Percentiles rank a stretch among this genome's conserved stretches.
Evolutionary conservation across 2,113 vertebrate genomes (phyloP).

Genomic region (Malaclemys terrapin): DNA sequence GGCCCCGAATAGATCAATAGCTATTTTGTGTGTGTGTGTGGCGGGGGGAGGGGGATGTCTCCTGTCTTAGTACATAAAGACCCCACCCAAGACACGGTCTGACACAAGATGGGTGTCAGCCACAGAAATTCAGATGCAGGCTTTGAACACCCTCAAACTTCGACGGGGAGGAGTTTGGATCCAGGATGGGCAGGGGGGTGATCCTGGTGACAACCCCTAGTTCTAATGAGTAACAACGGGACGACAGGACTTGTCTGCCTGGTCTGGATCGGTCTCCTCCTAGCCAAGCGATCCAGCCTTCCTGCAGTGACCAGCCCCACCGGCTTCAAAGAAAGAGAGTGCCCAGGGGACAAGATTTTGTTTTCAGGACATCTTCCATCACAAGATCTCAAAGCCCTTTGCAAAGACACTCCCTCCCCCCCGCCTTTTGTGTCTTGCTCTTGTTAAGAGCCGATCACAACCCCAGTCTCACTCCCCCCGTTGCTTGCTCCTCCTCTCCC

Average conservation of each 20-base stretch:
- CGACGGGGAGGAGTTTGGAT: background rate
- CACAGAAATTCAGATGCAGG: background rate
- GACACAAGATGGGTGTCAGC: background rate
- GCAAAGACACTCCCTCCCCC: background rate
- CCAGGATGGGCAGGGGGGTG: no score
- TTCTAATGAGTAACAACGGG: background rate
- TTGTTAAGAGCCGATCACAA: background rate
- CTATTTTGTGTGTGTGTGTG: background rate
- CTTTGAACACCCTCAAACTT: background rate
- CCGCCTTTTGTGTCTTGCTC: background rate
- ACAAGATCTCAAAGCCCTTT: background rate
- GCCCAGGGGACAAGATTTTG: background rate
- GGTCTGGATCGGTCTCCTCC: background rate
- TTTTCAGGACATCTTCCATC: background rate
- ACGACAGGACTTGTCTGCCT: background rate
- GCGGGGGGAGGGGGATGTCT: no score
- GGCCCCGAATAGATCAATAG: background rate
- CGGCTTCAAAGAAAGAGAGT: background rate
- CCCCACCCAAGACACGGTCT: background rate
- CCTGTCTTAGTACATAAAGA: background rate
- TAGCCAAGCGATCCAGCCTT: background rate
- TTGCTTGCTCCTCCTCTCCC: background rate
- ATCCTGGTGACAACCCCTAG: background rate
- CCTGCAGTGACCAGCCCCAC: background rate
- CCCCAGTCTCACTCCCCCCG: background rate